Conservation (phyloP, 2,888 invertebrate genomes). For the Serripes groenlandicus region DNA sequence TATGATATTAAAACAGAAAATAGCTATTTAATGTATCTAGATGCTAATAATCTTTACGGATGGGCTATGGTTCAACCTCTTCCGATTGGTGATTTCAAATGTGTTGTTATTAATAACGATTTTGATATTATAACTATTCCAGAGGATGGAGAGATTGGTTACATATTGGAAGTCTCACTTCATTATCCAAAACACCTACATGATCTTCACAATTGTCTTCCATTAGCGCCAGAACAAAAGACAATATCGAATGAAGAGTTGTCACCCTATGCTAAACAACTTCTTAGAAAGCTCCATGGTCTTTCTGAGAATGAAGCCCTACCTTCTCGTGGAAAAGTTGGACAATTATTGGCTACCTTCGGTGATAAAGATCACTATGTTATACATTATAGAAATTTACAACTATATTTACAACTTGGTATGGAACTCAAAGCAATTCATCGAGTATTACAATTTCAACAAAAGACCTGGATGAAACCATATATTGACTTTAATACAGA, state of each 20-base stretch:
- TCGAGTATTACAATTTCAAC: slow-evolving; percentile 79
- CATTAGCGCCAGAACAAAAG: slow-evolving; percentile 27
- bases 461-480: slow-evolving; percentile 79
- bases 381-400: slow-evolving; percentile 76
- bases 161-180: slow-evolving; percentile 32
- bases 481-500: slow-evolving; percentile 81
- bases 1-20: slow-evolving; percentile 62
- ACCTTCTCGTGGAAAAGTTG: slow-evolving; percentile 1
- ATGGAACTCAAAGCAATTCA: slow-evolving; percentile 73
- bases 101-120: slow-evolving; percentile 10
- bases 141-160: slow-evolving; percentile 29
- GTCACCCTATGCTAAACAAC: slow-evolving; percentile 26
- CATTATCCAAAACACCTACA: slow-evolving; percentile 23
- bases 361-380: slow-evolving; percentile 6
- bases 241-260: slow-evolving; percentile 12
- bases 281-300: slow-evolving; percentile 24
- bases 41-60: slow-evolving; percentile 52
- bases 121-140: slow-evolving; percentile 26
- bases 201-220: slow-evolving; percentile 32
- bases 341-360: slow-evolving; percentile 1
- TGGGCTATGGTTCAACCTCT: slow-evolving; percentile 73
- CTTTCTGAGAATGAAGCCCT: slow-evolving; percentile 4
- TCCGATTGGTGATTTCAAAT: slow-evolving; percentile 65
- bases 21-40: slow-evolving; percentile 40
- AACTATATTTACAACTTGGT: slow-evolving; percentile 66